Conservation (phyloP, 2,113 vertebrate genomes). For the Himantopus leucocephalus region DNA sequence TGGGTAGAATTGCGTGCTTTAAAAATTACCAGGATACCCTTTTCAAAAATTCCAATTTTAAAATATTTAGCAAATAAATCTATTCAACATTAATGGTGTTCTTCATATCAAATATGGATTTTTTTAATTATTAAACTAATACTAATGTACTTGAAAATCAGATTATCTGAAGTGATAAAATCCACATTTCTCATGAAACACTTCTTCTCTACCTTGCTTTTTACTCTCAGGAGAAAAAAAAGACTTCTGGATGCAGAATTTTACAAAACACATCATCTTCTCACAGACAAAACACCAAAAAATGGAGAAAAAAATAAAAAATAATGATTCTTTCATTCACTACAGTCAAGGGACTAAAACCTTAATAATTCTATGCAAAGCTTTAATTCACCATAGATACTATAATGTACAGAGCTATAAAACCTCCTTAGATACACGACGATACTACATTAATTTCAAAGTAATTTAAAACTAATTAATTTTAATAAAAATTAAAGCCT, state of each 20-base stretch:
- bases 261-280: background rate
- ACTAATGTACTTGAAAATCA: background rate
- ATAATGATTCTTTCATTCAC: background rate
- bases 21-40: background rate
- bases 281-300: background rate
- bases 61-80: background rate
- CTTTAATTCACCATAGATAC: constrained; percentile 24
- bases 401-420: background rate
- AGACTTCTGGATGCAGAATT: background rate
- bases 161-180: background rate
- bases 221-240: background rate
- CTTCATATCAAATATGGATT: background rate
- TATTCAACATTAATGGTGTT: background rate
- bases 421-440: constrained; percentile 14
- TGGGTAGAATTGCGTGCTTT: background rate
- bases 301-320: background rate
- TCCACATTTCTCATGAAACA: background rate
- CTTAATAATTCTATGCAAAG: background rate
- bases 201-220: background rate
- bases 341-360: background rate
- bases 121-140: background rate
- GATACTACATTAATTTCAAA: background rate
- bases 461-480: background rate
- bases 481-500: background rate
- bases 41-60: background rate